Conservation (phyloP, 2,888 invertebrate genomes). For the Sclerodermus sp. region DNA sequence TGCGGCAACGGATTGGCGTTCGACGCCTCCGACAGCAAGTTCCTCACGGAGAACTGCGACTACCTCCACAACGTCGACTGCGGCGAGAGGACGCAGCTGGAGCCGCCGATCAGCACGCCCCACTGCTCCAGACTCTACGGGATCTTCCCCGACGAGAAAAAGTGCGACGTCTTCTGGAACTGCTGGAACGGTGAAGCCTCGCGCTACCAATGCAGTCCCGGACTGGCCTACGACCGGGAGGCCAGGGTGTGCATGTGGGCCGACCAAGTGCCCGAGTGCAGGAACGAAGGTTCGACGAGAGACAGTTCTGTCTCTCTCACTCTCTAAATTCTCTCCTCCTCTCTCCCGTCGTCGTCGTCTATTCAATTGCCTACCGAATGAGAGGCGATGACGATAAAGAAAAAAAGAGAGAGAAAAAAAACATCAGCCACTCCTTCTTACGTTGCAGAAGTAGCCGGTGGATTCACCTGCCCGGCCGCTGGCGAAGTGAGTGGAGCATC, state of each 20-base stretch:
- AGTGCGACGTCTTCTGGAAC: constrained; percentile 95
- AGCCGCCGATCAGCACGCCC: constrained; percentile 80
- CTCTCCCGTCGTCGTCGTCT: too few relatives aligned
- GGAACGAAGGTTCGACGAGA: constrained; percentile 70
- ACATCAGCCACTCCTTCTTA: too few relatives aligned
- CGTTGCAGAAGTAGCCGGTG: constrained; percentile 82
- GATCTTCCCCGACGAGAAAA: constrained; percentile 84
- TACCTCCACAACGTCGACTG: constrained; percentile 94
- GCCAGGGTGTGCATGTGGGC: constrained; percentile 96
- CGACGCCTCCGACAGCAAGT: constrained; percentile 85
- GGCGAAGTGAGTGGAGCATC: constrained; percentile 76
- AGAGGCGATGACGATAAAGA: too few relatives aligned
- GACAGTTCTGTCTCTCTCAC: too few relatives aligned
- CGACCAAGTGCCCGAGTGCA: constrained; percentile 91
- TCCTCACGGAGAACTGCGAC: constrained; percentile 91
- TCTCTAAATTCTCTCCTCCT: too few relatives aligned
- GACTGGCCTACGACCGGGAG: constrained; percentile 91
- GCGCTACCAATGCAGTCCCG: constrained; percentile 92
- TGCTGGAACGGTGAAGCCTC: constrained; percentile 96
- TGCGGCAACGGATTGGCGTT: constrained; percentile 94
- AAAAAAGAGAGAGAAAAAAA: too few relatives aligned
- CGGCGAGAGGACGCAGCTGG: constrained; percentile 83
- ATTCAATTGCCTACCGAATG: too few relatives aligned
- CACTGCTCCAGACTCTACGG: constrained; percentile 88
- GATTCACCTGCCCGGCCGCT: constrained; percentile 82